phyloP scores from a whole-genome alignment of 2,888 invertebrate genomes.

The Chrysomela aeneicollis region DNA sequence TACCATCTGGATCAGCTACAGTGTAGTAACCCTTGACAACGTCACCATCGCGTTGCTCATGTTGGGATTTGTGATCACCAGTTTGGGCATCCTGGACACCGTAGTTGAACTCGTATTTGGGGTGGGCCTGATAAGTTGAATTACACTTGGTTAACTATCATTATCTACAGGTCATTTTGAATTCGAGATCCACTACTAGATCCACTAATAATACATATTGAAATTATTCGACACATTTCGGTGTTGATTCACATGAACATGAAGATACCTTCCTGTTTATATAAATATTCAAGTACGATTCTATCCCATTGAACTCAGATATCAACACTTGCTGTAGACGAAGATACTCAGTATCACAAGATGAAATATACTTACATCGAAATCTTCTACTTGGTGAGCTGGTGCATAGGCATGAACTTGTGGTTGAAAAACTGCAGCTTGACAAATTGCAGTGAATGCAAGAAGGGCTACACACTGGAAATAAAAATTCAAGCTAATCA shows the following conservation, averaged over 20 bases:
- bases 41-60: constrained; percentile 63
- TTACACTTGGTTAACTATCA: not conserved
- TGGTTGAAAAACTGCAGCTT: not conserved
- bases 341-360: no score
- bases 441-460: not conserved
- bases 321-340: no score
- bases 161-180: no score
- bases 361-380: not conserved
- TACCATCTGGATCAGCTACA: constrained; percentile 64
- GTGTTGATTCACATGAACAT: no score
- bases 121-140: constrained; percentile 16
- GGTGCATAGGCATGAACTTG: not conserved
- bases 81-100: constrained; percentile 50
- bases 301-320: no score
- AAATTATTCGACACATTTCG: no score
- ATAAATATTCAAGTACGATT: no score
- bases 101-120: constrained; percentile 34
- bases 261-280: no score
- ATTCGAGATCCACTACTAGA: no score
- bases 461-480: not conserved
- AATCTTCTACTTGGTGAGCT: not conserved
- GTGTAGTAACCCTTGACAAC: constrained; percentile 63
- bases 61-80: constrained; percentile 64
- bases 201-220: no score
- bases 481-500: no score